Evolutionary conservation across 92 coral and sea anemone species (phyloP), one percentile per base, ranked within the genome.

Genomic region (Pocillopora meandrina): DNA sequence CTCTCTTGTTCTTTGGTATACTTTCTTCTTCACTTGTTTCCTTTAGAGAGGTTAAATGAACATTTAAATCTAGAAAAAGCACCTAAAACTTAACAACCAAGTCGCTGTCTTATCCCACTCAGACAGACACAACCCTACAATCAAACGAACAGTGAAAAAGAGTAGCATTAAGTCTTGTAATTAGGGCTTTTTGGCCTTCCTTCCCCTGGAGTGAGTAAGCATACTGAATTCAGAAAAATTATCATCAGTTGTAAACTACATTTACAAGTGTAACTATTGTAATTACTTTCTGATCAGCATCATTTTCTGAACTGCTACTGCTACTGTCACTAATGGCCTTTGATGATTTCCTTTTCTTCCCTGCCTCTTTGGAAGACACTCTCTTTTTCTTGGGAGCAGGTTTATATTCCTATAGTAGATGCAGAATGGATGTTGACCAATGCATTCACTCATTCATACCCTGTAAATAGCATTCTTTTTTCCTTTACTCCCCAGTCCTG

Each of bases 241-340:
- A 3, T 42, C 8, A 7, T 42, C 52, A 42, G 52, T 3, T 42
- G 52, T 42, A 42, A 3, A 42, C 52, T 7, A 62, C 13, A 19
- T 64, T 21, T 1, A 65, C n/a, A 31, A 65, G 21, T 3, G 7
- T 0, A 56, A 56, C 10, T 36, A 33, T 14, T 19, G 26, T 17
- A 4, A 52, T 75, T 72, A 82, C 87, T 63, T 83, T 68, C 26
- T 65, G 47, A 20, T 71, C 70, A 16, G 26, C 74, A 21, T 80
- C 67, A 13, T 92, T 89, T 36, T 89, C 94, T 36, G 81, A 92
- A 33, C 89, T 92, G 60, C 94, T 91, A 66, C 90, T 90, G 80
- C 91, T 93, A 60, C 87, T 87, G 63, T 88, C 90, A 77, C 95
- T 90, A 20, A 88, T 82, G 10, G 79, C 62, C 49, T 83, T 84